Percentiles rank a stretch among this genome's conserved stretches.
Conservation (phyloP, 2,888 invertebrate genomes). For the Drosophila fungiperda region DNA sequence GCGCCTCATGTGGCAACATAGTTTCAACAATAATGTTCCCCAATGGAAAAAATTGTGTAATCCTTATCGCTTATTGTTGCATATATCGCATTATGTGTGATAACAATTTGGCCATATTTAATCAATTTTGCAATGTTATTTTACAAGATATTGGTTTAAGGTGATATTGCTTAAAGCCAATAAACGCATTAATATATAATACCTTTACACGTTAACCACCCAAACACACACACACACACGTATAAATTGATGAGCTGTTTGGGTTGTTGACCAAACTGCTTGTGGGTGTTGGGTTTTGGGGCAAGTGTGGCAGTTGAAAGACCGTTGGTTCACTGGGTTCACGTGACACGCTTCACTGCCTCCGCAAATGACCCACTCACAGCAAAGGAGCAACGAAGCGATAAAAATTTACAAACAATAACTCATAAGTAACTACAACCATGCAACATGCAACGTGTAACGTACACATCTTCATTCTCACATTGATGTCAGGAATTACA, state of each 20-base stretch:
- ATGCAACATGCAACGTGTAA: background rate
- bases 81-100: background rate
- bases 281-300: background rate
- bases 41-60: background rate
- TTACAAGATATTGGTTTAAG: slow-evolving; percentile 61
- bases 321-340: slow-evolving; percentile 7
- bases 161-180: slow-evolving; percentile 40
- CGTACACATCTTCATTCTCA: background rate
- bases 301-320: background rate
- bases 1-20: background rate
- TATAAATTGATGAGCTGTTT: slow-evolving; percentile 74
- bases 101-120: background rate
- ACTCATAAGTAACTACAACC: slow-evolving; percentile 6
- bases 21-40: background rate
- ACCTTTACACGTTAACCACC: slow-evolving; percentile 52
- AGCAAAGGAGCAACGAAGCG: slow-evolving; percentile 43
- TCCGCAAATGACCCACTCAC: slow-evolving; percentile 44
- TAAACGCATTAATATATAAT: slow-evolving; percentile 30
- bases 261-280: slow-evolving; percentile 72
- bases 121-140: background rate
- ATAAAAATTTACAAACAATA: slow-evolving; percentile 43
- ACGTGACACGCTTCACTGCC: slow-evolving; percentile 55
- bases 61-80: background rate
- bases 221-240: background rate
- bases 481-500: background rate